A percentile compares a stretch with the other conserved stretches of the same genome.
phyloP scores from a whole-genome alignment of 1,140 invertebrate species.

The Bombus huntii region DNA sequence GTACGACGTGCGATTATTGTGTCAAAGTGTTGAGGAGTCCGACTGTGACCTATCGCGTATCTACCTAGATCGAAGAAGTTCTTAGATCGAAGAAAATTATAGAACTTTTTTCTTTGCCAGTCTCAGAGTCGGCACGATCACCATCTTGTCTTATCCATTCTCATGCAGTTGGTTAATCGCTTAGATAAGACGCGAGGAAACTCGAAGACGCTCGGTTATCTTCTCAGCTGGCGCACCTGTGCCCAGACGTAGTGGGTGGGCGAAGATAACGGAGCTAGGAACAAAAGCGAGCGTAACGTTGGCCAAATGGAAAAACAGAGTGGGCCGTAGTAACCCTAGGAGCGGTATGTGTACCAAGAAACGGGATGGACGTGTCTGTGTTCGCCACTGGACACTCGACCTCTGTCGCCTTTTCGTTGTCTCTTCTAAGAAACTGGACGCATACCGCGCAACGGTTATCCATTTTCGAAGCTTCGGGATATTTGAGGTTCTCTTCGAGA shows the following conservation, averaged over 20 bases:
- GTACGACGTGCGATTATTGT: too few species aligned
- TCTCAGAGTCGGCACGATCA: not conserved
- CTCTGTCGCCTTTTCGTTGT: conserved; percentile 16
- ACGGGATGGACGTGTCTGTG: conserved; percentile 1
- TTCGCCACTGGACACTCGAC: conserved; percentile 34
- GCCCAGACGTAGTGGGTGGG: conserved; percentile 27
- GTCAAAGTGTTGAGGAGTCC: too few species aligned
- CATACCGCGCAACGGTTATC: not conserved
- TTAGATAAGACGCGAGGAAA: conserved; percentile 34
- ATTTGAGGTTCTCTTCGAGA: not conserved
- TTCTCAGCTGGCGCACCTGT: conserved; percentile 1
- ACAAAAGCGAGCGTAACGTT: conserved; percentile 52
- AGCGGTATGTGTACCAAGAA: conserved; percentile 31
- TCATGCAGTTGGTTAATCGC: not conserved
- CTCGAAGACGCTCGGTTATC: conserved; percentile 39
- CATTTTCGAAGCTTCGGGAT: not conserved
- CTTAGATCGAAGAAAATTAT: too few species aligned
- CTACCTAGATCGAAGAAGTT: too few species aligned
- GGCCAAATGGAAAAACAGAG: conserved; percentile 48
- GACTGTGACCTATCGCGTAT: too few species aligned
- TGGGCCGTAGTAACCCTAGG: conserved; percentile 32
- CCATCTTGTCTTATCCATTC: not conserved
- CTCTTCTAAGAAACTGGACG: conserved; percentile 29
- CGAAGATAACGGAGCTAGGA: conserved; percentile 33
- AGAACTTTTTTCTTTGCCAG: too few species aligned